Conservation (phyloP, 2,113 vertebrate species). For the Furnarius figulus region DNA sequence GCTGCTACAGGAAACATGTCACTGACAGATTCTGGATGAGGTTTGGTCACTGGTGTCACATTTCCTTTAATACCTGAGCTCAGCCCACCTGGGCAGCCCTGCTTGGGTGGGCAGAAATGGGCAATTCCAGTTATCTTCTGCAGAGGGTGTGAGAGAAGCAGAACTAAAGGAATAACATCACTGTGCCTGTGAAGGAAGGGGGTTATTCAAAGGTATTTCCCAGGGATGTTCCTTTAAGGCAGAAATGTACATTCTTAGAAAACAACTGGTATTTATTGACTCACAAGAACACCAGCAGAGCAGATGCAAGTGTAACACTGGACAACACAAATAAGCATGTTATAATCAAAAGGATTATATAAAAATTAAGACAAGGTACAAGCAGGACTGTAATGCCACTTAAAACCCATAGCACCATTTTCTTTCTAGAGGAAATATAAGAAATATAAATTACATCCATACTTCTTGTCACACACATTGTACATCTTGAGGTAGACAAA, state of each 20-base stretch:
- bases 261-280: neutral
- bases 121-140: neutral
- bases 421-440: slow-evolving; percentile 38
- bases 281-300: neutral
- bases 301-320: neutral
- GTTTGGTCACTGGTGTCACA: neutral
- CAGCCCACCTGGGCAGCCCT: neutral
- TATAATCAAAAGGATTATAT: neutral
- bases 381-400: neutral
- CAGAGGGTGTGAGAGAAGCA: neutral
- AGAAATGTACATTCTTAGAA: neutral
- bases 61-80: neutral
- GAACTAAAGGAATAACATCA: neutral
- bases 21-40: neutral
- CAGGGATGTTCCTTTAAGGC: neutral
- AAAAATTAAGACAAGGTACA: neutral
- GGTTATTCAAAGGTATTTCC: neutral
- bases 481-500: slow-evolving; percentile 88
- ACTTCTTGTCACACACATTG: slow-evolving; percentile 69
- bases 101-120: neutral
- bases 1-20: neutral
- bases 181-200: neutral
- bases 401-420: neutral
- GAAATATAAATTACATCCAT: slow-evolving; percentile 81
- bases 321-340: neutral